Conservation (phyloP, 2,888 invertebrate genomes). For the Diaperis boleti region DNA sequence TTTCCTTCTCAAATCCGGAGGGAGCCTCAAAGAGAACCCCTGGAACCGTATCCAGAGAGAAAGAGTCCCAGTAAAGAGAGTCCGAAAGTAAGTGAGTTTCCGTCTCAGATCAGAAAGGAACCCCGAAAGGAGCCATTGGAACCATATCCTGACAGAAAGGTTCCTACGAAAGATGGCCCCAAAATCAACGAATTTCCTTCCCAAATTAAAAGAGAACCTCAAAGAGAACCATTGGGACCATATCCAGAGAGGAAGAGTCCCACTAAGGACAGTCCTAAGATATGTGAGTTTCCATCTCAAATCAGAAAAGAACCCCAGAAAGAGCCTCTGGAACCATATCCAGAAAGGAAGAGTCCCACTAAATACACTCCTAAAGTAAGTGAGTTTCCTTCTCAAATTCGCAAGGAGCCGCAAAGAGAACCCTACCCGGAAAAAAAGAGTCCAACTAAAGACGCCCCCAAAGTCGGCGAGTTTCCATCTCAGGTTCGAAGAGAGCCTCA, state of each 20-base stretch:
- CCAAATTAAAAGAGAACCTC: conserved; percentile 29
- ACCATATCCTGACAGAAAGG: conserved; percentile 42
- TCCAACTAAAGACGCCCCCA: not conserved
- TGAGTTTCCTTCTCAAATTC: conserved; percentile 35
- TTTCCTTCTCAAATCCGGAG: conserved; percentile 51
- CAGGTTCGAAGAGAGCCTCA: no score
- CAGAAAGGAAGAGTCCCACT: conserved; percentile 45
- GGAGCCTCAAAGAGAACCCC: conserved; percentile 46
- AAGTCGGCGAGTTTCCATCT: conserved; percentile 40
- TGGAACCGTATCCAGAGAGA: conserved; percentile 45
- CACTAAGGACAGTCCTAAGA: conserved; percentile 39
- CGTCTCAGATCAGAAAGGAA: conserved; percentile 46
- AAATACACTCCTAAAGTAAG: conserved; percentile 42
- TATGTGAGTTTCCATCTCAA: conserved; percentile 53
- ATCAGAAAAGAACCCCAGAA: conserved; percentile 44
- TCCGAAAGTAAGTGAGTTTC: conserved; percentile 45
- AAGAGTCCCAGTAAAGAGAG: conserved; percentile 14
- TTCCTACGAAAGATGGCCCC: conserved; percentile 33
- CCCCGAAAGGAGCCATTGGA: conserved; percentile 44
- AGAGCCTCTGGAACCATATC: conserved; percentile 45
- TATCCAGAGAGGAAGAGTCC: no score
- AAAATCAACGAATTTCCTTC: conserved; percentile 47
- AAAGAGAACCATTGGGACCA: conserved; percentile 25
- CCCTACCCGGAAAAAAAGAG: conserved; percentile 3
- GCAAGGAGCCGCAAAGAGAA: conserved; percentile 1